Conservation (phyloP, 2,113 vertebrate genomes). For the Phalacrocorax pelagicus region DNA sequence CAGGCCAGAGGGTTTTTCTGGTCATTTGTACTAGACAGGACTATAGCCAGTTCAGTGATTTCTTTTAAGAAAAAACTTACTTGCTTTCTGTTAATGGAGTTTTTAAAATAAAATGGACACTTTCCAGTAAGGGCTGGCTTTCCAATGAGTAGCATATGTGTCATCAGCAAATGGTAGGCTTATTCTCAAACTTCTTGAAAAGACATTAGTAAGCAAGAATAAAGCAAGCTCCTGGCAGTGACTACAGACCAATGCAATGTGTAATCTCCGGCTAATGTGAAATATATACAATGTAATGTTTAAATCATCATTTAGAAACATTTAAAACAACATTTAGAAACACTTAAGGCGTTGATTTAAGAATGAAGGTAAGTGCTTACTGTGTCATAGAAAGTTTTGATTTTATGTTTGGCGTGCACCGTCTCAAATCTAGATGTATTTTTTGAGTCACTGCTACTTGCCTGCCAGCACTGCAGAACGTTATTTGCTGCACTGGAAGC, state of each 20-base stretch:
- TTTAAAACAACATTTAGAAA: neutral
- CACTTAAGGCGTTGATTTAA: neutral
- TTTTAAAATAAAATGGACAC: neutral
- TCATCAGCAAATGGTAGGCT: neutral
- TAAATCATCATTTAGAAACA: neutral
- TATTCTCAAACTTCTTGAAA: neutral
- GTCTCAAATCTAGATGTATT: neutral
- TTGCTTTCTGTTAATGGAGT: neutral
- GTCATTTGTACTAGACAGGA: neutral
- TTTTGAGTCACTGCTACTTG: conserved; percentile 49
- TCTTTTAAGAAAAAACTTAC: neutral
- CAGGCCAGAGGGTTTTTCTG: neutral
- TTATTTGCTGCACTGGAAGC: neutral
- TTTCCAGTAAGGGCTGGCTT: neutral
- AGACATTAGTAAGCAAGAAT: neutral
- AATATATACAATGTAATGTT: neutral
- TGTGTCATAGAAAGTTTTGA: neutral
- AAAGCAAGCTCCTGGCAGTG: neutral
- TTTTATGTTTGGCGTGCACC: neutral
- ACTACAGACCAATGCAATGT: neutral
- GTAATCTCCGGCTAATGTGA: neutral
- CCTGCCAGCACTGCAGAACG: conserved; percentile 46
- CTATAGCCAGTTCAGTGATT: neutral
- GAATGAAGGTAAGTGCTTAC: neutral
- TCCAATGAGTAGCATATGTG: neutral